Percentiles rank a stretch among this genome's conserved stretches.
These are phyloP conservation scores for Gadopsis bispinosus DNA, from an alignment of 2,797 vertebrate genomes.

Conservation along the genomic window DNA sequence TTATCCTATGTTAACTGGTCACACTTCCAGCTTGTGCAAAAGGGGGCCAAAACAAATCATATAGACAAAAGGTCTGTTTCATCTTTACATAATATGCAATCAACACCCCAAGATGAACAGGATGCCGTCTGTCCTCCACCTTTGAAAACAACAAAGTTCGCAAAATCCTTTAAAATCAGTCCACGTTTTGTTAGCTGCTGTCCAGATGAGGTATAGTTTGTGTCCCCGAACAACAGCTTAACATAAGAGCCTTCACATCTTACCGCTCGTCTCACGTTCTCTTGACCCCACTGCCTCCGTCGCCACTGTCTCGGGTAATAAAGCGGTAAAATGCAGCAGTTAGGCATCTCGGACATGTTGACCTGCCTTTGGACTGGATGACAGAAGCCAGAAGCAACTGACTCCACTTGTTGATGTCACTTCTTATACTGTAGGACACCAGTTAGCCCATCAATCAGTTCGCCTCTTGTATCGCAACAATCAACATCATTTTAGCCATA, in stretches of 20 bases:
- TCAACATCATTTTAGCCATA: conserved; percentile 44
- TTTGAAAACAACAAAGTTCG: neutral
- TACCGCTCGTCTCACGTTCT: conserved; percentile 64
- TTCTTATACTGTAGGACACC: conserved; percentile 37
- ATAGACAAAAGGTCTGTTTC: conserved; percentile 74
- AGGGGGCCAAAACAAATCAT: conserved; percentile 72
- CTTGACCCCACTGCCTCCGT: conserved; percentile 53
- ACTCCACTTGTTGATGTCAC: conserved; percentile 56
- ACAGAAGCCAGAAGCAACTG: conserved; percentile 44
- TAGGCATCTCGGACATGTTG: conserved; percentile 62
- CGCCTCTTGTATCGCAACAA: conserved; percentile 25
- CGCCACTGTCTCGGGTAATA: conserved; percentile 44
- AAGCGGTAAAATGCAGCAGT: conserved; percentile 62
- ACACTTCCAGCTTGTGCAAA: conserved; percentile 78
- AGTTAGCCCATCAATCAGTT: conserved; percentile 36
- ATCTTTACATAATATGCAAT: conserved; percentile 70
- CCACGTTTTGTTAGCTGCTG: conserved; percentile 37
- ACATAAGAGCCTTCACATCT: conserved; percentile 61
- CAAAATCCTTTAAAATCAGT: neutral
- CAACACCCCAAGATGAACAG: conserved; percentile 70
- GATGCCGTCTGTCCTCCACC: conserved; percentile 49
- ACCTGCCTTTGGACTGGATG: conserved; percentile 50
- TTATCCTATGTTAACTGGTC: conserved; percentile 67
- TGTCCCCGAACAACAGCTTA: conserved; percentile 54
- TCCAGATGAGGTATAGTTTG: conserved; percentile 31